Percentiles rank a stretch among this genome's conserved stretches.
Conservation (phyloP, 2,113 vertebrate species). For the Cygnus buccinator region DNA sequence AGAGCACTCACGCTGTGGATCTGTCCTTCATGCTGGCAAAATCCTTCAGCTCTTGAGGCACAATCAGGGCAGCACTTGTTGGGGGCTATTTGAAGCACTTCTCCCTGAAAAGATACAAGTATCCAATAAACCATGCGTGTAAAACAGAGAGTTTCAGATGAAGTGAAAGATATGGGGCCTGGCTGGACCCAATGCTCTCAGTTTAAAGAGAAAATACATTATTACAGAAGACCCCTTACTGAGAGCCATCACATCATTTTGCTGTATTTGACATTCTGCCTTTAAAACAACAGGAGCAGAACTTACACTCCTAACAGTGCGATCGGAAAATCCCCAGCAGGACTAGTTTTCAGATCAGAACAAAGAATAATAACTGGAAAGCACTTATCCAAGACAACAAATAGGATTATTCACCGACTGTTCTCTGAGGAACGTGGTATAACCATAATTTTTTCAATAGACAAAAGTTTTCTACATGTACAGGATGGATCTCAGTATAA, state of each 20-base stretch:
- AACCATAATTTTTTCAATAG: neutral
- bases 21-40: slow-evolving; percentile 83
- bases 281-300: neutral
- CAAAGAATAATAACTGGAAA: neutral
- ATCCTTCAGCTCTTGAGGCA: slow-evolving; percentile 67
- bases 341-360: neutral
- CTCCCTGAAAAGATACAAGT: slow-evolving; percentile 78
- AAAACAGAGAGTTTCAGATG: neutral
- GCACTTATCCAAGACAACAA: neutral
- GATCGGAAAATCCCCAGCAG: neutral
- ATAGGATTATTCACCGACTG: neutral
- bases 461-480: neutral
- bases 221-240: too few species aligned
- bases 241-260: neutral
- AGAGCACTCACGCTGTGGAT: slow-evolving; percentile 81
- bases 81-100: slow-evolving; percentile 84
- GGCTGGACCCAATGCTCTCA: neutral
- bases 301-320: neutral
- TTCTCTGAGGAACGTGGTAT: neutral
- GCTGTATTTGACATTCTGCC: neutral
- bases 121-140: neutral
- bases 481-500: neutral
- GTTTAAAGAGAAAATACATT: neutral
- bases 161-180: neutral
- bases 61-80: slow-evolving; percentile 91